Evolutionary conservation across 1,140 invertebrate species (phyloP).

Genomic region (Daktulosphaira vitifoliae): DNA sequence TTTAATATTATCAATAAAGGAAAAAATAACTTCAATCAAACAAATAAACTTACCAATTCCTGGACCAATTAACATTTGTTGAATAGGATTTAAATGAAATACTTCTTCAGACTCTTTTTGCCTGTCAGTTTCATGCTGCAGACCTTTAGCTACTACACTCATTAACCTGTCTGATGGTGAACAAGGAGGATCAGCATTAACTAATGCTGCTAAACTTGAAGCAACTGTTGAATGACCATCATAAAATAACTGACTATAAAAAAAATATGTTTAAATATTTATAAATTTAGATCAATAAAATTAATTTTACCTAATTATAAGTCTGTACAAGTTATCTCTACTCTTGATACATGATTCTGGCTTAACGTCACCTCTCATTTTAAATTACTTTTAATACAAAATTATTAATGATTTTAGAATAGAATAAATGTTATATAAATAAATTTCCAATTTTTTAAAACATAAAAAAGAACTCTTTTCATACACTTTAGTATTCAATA

Average conservation of each 20-base stretch:
- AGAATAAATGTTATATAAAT: too few relatives aligned
- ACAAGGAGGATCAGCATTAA: slow-evolving; percentile 83
- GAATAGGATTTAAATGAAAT: slow-evolving; percentile 45
- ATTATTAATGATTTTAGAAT: too few relatives aligned
- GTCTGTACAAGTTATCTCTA: slow-evolving; percentile 69
- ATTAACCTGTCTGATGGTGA: slow-evolving; percentile 89
- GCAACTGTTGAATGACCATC: slow-evolving; percentile 90
- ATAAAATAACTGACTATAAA: slow-evolving; percentile 75
- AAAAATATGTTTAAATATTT: slow-evolving; percentile 35
- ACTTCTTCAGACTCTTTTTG: slow-evolving; percentile 46
- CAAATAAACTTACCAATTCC: slow-evolving; percentile 55
- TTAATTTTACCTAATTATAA: slow-evolving; percentile 71
- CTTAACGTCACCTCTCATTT: slow-evolving; percentile 12
- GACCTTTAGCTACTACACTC: slow-evolving; percentile 73
- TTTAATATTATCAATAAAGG: too few relatives aligned
- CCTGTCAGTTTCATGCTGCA: slow-evolving; percentile 72
- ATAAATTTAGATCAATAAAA: not conserved
- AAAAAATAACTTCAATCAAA: too few relatives aligned
- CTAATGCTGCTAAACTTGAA: slow-evolving; percentile 64
- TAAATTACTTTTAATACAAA: not conserved
- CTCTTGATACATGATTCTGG: slow-evolving; percentile 51
- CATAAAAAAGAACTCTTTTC: too few relatives aligned
- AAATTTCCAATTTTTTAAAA: too few relatives aligned
- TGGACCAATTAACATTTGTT: slow-evolving; percentile 64
- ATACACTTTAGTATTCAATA: too few relatives aligned